Evolutionary conservation across 2,113 vertebrate species (phyloP), one percentile per base, ranked within the genome.

Genomic region (Rhegmatorhina hoffmannsi): DNA sequence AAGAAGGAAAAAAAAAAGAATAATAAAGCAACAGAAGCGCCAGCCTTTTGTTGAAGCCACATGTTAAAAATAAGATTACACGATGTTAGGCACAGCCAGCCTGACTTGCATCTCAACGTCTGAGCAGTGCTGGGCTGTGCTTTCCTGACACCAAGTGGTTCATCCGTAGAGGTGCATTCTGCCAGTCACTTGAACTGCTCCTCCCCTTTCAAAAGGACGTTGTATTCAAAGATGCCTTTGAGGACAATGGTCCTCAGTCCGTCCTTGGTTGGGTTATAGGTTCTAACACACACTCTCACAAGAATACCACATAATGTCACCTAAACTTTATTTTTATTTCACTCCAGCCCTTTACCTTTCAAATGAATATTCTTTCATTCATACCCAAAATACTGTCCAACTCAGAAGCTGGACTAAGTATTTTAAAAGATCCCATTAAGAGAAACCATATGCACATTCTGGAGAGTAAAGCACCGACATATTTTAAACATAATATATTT

Each of bases 81-180:
- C 11, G 49, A 19, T 1, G 1, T 29, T 25, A 69, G 47, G 26
- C 70, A 33, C 40, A 46, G n/a, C 11, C 72, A 81, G 33, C 11
- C 33, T 53, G 24, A 67, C 2, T 43, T 47, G n/a, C 44, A 46
- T 21, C 29, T 16, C 34, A 52, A 8, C 24, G 17, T 13, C n/a
- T 10, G 40, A 78, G 70, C 17, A 28, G 7, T 0, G 3, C 34
- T 83, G 52, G 52, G 24, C 75, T 90, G 9, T 4, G 18, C 68
- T 89, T 92, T 82, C 33, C 7, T 92, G 96, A 89, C 87, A 96
- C 81, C 94, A 36, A 87, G 91, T 31, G 94, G 92, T 56, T 88
- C 31, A 5, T 64, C 36, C 47, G 53, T 11, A 92, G 78, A 89
- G 56, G 11, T 73, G 85, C 85, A 93, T 31, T 82, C n/a, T 46